A percentile compares a stretch with the other conserved stretches of the same genome.
Conservation (phyloP, 2,797 vertebrate genomes). For the Sitta carolinensis region DNA sequence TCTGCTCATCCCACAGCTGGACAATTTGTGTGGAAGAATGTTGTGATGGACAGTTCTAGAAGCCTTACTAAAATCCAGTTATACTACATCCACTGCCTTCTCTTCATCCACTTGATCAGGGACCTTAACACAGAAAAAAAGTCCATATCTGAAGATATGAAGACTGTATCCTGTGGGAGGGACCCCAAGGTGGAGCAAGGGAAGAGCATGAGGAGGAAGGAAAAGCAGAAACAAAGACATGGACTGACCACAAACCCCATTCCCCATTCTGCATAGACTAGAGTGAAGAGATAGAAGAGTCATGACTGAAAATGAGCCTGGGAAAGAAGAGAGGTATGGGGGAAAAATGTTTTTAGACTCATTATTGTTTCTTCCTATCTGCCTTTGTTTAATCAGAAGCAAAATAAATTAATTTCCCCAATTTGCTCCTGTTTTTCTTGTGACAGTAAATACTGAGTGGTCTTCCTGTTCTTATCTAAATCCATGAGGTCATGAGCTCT, state of each 20-base stretch:
- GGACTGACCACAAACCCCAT: background rate
- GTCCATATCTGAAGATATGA: background rate
- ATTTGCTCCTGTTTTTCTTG: background rate
- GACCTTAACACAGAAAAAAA: background rate
- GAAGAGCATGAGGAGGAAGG: background rate
- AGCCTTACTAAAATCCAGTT: background rate
- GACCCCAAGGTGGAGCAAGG: background rate
- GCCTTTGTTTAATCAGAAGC: background rate
- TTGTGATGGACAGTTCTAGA: background rate
- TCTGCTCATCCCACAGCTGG: background rate
- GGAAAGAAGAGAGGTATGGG: background rate
- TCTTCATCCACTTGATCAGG: rapidly evolving
- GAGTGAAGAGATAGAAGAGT: background rate
- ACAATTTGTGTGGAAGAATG: background rate
- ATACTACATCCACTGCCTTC: background rate
- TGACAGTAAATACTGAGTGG: background rate
- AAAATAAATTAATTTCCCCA: background rate
- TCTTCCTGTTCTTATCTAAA: background rate
- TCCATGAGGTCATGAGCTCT: background rate
- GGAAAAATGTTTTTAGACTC: background rate
- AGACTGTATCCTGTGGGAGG: background rate
- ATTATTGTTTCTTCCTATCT: background rate
- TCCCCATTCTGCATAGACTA: background rate
- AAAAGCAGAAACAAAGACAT: background rate
- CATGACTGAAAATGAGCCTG: background rate